Conservation (phyloP, 1,140 invertebrate species). For the Drosophila ironensis region DNA sequence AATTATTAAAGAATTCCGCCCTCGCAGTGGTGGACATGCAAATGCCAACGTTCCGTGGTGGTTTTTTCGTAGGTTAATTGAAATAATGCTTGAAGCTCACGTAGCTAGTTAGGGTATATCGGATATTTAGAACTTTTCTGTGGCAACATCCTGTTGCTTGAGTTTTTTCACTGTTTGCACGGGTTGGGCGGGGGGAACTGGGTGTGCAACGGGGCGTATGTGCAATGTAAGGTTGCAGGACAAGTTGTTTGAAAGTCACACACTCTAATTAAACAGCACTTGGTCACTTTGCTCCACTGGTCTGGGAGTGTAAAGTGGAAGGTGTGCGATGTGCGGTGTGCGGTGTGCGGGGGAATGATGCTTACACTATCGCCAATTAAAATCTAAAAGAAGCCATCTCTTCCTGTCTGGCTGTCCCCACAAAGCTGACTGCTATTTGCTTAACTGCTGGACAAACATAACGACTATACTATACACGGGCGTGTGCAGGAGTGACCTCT, state of each 20-base stretch:
- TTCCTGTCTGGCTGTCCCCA: constrained; percentile 20
- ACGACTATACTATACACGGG: too few species aligned
- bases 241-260: constrained; percentile 65
- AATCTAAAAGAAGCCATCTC: constrained; percentile 68
- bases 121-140: constrained; percentile 5
- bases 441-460: constrained; percentile 32
- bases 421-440: constrained; percentile 52
- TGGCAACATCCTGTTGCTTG: constrained; percentile 20
- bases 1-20: constrained; percentile 20
- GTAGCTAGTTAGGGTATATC: constrained; percentile 47
- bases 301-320: constrained; percentile 19
- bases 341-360: constrained; percentile 27
- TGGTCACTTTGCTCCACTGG: constrained; percentile 33
- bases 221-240: constrained; percentile 44
- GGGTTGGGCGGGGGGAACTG: constrained; percentile 10
- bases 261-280: constrained; percentile 69
- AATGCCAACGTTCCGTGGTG: constrained; percentile 16
- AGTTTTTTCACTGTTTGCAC: constrained; percentile 29
- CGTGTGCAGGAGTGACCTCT: constrained; percentile 34
- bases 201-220: constrained; percentile 61
- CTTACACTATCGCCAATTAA: constrained; percentile 73
- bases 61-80: too few species aligned
- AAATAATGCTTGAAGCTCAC: constrained; percentile 41
- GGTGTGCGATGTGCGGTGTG: too few species aligned
- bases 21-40: background rate